Evolutionary conservation across 2,113 vertebrate genomes (phyloP).

Genomic region (Oryctolagus cuniculus): mOryCun1.1 NC_091453.1:115173001-115173500

Average conservation of each 20-base stretch:
- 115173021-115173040: not conserved
- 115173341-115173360: constrained; percentile 77
- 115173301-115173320: constrained; percentile 80
- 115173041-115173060: not conserved
- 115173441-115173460: not conserved
- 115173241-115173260: constrained; percentile 76
- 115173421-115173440: constrained; percentile 39
- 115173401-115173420: constrained; percentile 74
- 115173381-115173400: constrained; percentile 65
- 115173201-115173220: constrained; percentile 71
- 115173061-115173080: not conserved
- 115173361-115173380: constrained; percentile 73
- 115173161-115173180: constrained; percentile 60
- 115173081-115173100: not conserved
- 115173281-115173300: constrained; percentile 80
- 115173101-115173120: not conserved
- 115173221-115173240: not conserved
- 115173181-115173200: constrained; percentile 36
- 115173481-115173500: constrained; percentile 24
- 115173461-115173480: not conserved
- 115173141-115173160: constrained; percentile 30
- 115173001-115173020: not conserved
- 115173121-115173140: not conserved
- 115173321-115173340: constrained; percentile 80
- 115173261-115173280: constrained; percentile 82